Evolutionary conservation across 2,113 vertebrate genomes (phyloP).

Genomic region (Australoheros scitulus): DNA sequence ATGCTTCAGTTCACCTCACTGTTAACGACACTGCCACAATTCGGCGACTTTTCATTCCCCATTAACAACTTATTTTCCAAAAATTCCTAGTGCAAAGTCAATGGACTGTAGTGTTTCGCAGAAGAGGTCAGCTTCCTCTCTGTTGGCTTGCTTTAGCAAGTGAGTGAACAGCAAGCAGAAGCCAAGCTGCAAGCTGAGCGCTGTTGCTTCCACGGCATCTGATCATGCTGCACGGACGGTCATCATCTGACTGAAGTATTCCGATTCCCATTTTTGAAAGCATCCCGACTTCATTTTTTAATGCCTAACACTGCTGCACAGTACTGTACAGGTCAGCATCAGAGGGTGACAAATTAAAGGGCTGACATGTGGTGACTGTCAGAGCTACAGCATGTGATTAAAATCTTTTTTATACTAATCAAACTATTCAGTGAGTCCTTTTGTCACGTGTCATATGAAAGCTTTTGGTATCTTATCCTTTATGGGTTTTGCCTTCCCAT

Average conservation of each 20-base stretch:
- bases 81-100: neutral
- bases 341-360: constrained; percentile 3
- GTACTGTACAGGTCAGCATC: neutral
- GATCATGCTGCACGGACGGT: neutral
- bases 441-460: neutral
- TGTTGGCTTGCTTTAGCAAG: neutral
- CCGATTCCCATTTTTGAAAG: neutral
- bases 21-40: neutral
- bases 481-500: neutral
- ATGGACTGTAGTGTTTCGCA: neutral
- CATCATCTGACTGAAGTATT: neutral
- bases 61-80: neutral
- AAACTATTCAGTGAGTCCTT: neutral
- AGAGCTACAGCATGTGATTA: neutral
- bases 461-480: neutral
- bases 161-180: neutral
- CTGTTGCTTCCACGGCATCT: fast-evolving
- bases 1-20: neutral
- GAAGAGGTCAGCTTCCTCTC: neutral
- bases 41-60: neutral
- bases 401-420: neutral
- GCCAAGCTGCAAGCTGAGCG: neutral
- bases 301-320: neutral
- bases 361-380: neutral
- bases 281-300: neutral